Evolutionary conservation across 64 coral and sea anemone species (phyloP), one percentile per base, ranked within the genome.

Genomic region (Stylophora pistillata): DNA sequence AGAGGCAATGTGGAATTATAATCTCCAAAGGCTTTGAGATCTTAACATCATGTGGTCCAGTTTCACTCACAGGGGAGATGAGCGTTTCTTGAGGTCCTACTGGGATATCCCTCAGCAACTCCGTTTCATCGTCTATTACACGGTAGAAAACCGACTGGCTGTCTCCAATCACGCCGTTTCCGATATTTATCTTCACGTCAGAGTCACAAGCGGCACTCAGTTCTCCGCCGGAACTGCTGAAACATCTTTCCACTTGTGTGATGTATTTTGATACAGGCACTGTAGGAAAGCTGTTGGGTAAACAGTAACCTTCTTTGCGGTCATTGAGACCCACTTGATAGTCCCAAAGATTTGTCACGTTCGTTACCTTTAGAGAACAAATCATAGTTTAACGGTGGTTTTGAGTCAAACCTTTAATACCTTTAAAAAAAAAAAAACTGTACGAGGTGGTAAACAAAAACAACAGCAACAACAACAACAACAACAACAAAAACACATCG

Each of bases 61-160:
- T 13, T 47, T 78, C 14, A 55, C 27, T 55, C 75, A 78, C 75
- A 10, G 79, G 79, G 47, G 79, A 82, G 47, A 82, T 82, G 18
- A 82, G 79, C 16, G 79, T 41, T 1, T 32, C 65, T 13, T 52
- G 18, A 32, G 32, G 0, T 2, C 58, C 52, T 18, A 52, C 60
- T 6, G 79, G 79, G 59, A 82, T 68, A 60, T 82, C 58, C 5
- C 79, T 4, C 30, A 82, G 23, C 60, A 82, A 9, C 30, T 10
- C n/a, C 11, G 34, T 65, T 5, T 65, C 58, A 25, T 82, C 60
- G 2, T 47, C n/a, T 20, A 82, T 16, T 9, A 82, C 79, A 13
- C 58, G 6, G 21, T 65, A 82, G 13, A 66, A 68, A 20, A 82
- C 20, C 13, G 4, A 1, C 60, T 82, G 79, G 32, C 18, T 12